These are phyloP conservation scores for Automeris io DNA, from an alignment of 2,888 invertebrate species.

Conservation along the genomic window DNA sequence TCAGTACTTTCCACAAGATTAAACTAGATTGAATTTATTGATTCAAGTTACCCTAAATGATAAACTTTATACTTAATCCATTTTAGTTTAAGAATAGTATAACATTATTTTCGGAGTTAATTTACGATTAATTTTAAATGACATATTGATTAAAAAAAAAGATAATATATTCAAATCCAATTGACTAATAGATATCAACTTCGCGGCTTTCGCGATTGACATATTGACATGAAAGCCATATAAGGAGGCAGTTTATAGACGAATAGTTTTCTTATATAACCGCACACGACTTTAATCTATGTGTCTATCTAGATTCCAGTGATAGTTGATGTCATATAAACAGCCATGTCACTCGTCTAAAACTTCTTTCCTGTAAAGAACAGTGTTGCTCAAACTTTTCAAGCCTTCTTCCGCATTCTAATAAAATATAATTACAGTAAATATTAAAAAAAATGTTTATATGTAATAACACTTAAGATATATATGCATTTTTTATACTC, in stretches of 20 bases:
- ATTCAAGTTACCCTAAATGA: no score
- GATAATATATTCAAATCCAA: not conserved
- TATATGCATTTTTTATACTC: no score
- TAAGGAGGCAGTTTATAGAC: conserved; percentile 2
- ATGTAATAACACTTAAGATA: no score
- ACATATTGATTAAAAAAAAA: no score
- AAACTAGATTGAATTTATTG: no score
- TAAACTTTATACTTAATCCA: no score
- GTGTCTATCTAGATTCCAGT: conserved; percentile 5
- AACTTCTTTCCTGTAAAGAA: conserved; percentile 14
- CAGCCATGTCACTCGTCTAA: conserved; percentile 14
- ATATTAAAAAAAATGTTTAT: no score
- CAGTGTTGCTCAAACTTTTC: not conserved
- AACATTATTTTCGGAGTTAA: no score
- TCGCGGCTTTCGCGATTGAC: not conserved
- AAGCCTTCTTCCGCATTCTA: not conserved
- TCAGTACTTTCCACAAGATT: no score
- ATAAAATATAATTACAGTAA: no score
- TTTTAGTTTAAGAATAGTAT: no score
- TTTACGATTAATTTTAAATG: no score
- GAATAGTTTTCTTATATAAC: conserved; percentile 2
- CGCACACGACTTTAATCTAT: conserved; percentile 2
- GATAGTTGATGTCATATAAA: conserved; percentile 16
- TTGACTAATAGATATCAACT: not conserved
- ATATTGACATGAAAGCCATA: conserved; percentile 3